These are phyloP conservation scores for Parotocinclus haroldoi DNA, from an alignment of 2,797 vertebrate species.

Conservation along the genomic window DNA sequence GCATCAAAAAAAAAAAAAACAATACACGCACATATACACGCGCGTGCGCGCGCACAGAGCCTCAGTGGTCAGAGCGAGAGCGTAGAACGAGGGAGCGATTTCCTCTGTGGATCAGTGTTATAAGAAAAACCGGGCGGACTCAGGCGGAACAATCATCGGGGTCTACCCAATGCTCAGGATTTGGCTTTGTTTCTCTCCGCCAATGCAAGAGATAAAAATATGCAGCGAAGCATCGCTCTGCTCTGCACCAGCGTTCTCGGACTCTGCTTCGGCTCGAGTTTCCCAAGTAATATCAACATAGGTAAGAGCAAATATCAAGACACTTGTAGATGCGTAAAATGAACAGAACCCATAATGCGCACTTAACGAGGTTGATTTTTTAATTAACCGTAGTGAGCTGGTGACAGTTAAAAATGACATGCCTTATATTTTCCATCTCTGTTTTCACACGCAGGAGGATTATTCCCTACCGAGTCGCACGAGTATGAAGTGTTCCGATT, in stretches of 20 bases:
- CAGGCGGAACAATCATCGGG: slow-evolving; percentile 36
- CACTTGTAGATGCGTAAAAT: neutral
- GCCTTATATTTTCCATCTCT: slow-evolving; percentile 7
- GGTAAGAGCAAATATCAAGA: slow-evolving; percentile 74
- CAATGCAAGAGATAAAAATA: slow-evolving; percentile 99
- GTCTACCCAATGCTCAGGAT: slow-evolving; percentile 87
- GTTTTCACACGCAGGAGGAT: slow-evolving; percentile 79
- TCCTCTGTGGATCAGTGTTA: slow-evolving; percentile 31
- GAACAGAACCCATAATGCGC: neutral
- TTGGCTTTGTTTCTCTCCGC: slow-evolving; percentile 85
- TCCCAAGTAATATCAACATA: slow-evolving; percentile 99
- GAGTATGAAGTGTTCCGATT: slow-evolving; percentile 99
- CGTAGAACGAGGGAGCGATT: slow-evolving; percentile 29
- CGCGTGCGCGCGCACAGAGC: slow-evolving; percentile 21
- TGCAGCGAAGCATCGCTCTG: slow-evolving; percentile 97
- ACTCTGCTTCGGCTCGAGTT: slow-evolving; percentile 97
- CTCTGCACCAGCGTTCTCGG: slow-evolving; percentile 98
- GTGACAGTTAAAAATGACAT: neutral
- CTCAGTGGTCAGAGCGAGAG: slow-evolving; percentile 32
- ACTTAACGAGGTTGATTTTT: neutral
- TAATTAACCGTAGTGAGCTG: neutral
- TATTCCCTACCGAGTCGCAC: slow-evolving; percentile 95
- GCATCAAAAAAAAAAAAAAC: slow-evolving; percentile 29
- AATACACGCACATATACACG: neutral
- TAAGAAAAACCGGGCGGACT: slow-evolving; percentile 40